A percentile compares a stretch with the other conserved stretches of the same genome.
phyloP scores from a whole-genome alignment of 2,888 invertebrate species.

The Euplexia lucipara region DNA sequence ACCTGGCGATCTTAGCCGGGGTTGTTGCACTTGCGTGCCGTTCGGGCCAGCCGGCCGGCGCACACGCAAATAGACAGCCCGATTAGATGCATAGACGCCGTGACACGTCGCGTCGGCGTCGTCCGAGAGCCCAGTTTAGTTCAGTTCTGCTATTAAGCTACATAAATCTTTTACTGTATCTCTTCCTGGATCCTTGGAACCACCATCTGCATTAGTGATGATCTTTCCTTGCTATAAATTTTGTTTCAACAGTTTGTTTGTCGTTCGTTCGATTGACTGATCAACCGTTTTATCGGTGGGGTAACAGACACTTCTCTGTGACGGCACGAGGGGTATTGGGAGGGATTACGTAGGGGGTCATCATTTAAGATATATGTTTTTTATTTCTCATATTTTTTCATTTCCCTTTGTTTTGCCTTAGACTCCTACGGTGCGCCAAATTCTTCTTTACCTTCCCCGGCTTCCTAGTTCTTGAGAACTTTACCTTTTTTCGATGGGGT shows the following conservation, averaged over 20 bases:
- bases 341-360: no score
- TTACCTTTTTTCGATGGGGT: no score
- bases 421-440: no score
- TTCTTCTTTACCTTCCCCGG: no score
- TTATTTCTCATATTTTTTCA: no score
- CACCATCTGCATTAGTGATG: conserved; percentile 3
- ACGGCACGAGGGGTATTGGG: no score
- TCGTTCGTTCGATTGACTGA: background rate
- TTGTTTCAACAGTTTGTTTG: background rate
- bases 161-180: conserved; percentile 25
- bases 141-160: conserved; percentile 29
- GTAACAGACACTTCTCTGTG: no score
- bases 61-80: conserved; percentile 65
- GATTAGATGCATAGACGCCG: conserved; percentile 49
- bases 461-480: no score
- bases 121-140: conserved; percentile 18
- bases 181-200: conserved; percentile 35
- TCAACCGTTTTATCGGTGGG: background rate
- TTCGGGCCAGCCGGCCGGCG: conserved; percentile 35
- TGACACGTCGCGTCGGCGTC: no score
- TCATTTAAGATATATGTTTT: no score
- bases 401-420: no score
- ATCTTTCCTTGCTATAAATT: background rate
- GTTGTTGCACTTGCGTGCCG: conserved; percentile 62
- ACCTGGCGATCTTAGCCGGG: conserved; percentile 53